Evolutionary conservation across 2,113 vertebrate genomes (phyloP).

Genomic region (Saimiri boliviensis): DNA sequence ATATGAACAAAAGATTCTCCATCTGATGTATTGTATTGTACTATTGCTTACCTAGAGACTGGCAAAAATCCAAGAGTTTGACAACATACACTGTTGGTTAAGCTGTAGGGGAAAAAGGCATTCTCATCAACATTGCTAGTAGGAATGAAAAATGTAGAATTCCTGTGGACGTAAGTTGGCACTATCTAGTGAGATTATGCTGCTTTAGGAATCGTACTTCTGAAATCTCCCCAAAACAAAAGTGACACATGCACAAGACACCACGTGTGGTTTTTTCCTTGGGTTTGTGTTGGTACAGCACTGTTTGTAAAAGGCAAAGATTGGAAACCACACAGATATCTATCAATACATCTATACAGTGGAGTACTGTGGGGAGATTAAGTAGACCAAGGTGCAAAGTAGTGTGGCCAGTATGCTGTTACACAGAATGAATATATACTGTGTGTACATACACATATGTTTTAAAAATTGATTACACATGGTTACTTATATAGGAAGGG

Average conservation of each 20-base stretch:
- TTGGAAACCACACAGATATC: not conserved
- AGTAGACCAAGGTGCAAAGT: not conserved
- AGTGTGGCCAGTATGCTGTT: not conserved
- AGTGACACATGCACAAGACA: not conserved
- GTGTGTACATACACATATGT: not conserved
- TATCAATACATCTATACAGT: too few relatives aligned
- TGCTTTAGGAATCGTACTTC: not conserved
- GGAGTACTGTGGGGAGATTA: not conserved
- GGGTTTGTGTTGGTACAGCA: not conserved
- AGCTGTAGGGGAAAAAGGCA: not conserved
- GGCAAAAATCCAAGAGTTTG: not conserved
- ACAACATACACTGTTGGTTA: not conserved
- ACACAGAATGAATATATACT: not conserved
- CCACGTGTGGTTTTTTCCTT: too few relatives aligned
- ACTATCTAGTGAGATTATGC: not conserved
- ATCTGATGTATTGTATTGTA: not conserved
- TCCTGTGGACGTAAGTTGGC: not conserved
- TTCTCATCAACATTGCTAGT: not conserved
- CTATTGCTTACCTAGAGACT: not conserved
- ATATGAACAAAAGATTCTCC: not conserved
- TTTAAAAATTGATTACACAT: not conserved
- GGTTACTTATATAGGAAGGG: not conserved
- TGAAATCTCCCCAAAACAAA: not conserved
- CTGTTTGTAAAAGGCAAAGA: not conserved
- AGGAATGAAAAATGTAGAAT: not conserved